Conservation (phyloP, 2,113 vertebrate genomes). For the Aleadryas rufinucha region DNA sequence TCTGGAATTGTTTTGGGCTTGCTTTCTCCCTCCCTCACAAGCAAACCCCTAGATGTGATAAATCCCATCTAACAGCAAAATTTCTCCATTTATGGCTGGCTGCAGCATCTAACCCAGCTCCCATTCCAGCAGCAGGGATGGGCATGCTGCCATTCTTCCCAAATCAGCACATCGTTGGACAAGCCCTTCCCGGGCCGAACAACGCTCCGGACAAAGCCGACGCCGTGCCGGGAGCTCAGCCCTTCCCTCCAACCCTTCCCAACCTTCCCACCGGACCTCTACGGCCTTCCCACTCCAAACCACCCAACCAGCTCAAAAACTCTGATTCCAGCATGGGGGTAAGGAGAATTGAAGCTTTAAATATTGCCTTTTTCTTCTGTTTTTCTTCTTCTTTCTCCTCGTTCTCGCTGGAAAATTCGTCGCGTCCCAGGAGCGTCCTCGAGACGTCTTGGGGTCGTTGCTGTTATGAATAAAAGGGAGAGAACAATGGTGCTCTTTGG, state of each 20-base stretch:
- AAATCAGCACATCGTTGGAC: slow-evolving; percentile 65
- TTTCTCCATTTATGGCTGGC: slow-evolving; percentile 60
- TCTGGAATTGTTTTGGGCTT: not conserved
- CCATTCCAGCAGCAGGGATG: slow-evolving; percentile 70
- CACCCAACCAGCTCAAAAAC: slow-evolving; percentile 55
- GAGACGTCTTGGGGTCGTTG: not conserved
- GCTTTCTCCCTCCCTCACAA: not conserved
- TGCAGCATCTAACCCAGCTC: slow-evolving; percentile 70
- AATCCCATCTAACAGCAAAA: not conserved
- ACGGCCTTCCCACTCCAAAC: slow-evolving; percentile 46
- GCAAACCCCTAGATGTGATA: not conserved
- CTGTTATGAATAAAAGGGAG: not conserved
- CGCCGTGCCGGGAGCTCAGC: slow-evolving; percentile 56
- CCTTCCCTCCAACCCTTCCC: slow-evolving; percentile 73
- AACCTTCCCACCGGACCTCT: slow-evolving; percentile 67
- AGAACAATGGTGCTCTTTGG: slow-evolving; percentile 16
- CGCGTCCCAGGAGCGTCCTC: not conserved
- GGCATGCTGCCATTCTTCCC: slow-evolving; percentile 83
- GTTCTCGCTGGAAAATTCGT: not conserved
- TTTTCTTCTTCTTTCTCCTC: not conserved
- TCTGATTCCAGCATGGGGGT: slow-evolving; percentile 52
- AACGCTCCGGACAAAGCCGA: slow-evolving; percentile 75
- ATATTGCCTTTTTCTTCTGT: fast-evolving
- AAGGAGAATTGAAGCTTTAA: fast-evolving
- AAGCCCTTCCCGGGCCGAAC: slow-evolving; percentile 56